Conservation (phyloP, 92 coral and sea anemone genomes). For the Porites lobata region DNA sequence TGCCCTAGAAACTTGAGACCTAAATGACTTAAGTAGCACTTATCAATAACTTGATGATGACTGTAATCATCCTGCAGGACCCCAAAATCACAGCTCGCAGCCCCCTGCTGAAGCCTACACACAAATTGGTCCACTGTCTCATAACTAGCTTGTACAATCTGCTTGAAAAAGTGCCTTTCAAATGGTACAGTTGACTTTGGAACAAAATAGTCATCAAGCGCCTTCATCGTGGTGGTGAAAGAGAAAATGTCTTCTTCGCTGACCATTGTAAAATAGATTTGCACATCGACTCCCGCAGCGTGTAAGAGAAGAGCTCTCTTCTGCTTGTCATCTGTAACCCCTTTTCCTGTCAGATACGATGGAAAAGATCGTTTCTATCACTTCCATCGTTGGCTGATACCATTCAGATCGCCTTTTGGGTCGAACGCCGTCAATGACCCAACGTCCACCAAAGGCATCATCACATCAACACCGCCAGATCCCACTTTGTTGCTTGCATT, state of each 20-base stretch:
- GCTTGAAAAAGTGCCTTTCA: conserved; percentile 33
- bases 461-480: too few species aligned
- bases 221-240: conserved; percentile 13
- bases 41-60: conserved; percentile 33
- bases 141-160: conserved; percentile 5
- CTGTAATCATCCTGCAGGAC: background rate
- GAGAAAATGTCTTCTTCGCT: background rate
- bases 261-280: conserved; percentile 36
- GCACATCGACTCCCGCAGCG: conserved; percentile 20
- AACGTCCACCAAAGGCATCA: too few species aligned
- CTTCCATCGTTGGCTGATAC: conserved; percentile 31
- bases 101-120: conserved; percentile 40
- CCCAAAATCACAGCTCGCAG: conserved; percentile 3
- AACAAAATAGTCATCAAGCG: conserved; percentile 31
- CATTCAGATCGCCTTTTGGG: conserved; percentile 22
- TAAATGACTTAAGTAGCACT: conserved; percentile 27
- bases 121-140: conserved; percentile 33
- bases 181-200: conserved; percentile 33
- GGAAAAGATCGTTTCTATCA: conserved; percentile 19
- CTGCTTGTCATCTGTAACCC: conserved; percentile 24
- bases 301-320: conserved; percentile 37
- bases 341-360: conserved; percentile 22
- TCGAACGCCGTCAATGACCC: background rate
- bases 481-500: too few species aligned
- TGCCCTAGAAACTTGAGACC: conserved; percentile 26